Conservation (phyloP, 2,113 vertebrate genomes). For the Lepus americanus region DNA sequence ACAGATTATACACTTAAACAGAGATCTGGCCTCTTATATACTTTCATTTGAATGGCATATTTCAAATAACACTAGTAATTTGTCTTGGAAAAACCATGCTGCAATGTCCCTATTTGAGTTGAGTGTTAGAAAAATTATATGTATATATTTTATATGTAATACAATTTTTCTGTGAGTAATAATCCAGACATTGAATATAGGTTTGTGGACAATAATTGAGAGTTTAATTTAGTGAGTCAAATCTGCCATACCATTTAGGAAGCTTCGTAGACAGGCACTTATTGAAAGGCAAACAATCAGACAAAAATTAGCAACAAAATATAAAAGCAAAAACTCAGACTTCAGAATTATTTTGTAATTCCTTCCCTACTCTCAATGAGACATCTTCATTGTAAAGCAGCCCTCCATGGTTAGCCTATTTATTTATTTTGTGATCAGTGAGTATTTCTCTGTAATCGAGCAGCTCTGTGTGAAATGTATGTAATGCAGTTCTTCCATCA, state of each 20-base stretch:
- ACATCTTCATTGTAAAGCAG: constrained; percentile 1
- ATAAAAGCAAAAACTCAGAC: background rate
- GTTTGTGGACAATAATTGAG: background rate
- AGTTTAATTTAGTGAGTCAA: constrained; percentile 39
- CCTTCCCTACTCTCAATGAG: background rate
- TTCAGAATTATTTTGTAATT: background rate
- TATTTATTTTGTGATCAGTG: constrained; percentile 2
- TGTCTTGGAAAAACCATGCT: constrained; percentile 47
- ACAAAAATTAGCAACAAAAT: constrained; percentile 16
- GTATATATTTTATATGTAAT: background rate
- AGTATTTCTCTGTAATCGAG: background rate
- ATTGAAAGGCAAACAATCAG: background rate
- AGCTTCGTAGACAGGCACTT: constrained; percentile 25
- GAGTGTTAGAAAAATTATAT: background rate
- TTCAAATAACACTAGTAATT: constrained; percentile 42
- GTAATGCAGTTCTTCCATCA: background rate
- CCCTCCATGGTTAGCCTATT: background rate
- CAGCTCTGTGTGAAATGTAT: constrained; percentile 6
- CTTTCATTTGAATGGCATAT: background rate
- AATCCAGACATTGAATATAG: background rate
- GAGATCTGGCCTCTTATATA: background rate
- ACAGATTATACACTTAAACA: background rate
- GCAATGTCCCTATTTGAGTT: background rate
- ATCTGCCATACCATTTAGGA: constrained; percentile 12
- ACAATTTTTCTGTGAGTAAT: background rate